Evolutionary conservation across 2,797 vertebrate genomes (phyloP).

Genomic region (Petrocephalus sullivani): DNA sequence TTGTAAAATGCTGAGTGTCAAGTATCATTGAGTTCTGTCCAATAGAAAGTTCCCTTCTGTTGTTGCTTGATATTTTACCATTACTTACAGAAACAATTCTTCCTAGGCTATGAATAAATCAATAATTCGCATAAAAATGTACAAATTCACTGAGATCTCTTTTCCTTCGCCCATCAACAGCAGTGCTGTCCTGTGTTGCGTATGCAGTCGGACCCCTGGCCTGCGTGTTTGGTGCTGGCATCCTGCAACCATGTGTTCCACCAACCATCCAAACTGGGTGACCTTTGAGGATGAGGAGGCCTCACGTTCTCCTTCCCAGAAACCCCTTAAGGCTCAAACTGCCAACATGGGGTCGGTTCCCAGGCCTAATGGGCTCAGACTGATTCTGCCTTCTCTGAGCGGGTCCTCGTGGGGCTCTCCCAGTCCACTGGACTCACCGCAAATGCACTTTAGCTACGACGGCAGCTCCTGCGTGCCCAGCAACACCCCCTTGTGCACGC

Average conservation of each 20-base stretch:
- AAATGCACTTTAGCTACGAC: constrained; percentile 65
- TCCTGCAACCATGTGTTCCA: constrained; percentile 76
- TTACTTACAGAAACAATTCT: background rate
- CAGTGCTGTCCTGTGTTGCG: background rate
- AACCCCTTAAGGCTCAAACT: constrained; percentile 49
- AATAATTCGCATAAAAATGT: background rate
- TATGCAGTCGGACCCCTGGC: background rate
- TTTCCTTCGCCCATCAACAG: background rate
- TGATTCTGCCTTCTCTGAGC: constrained; percentile 68
- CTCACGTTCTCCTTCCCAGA: constrained; percentile 69
- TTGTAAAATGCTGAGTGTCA: background rate
- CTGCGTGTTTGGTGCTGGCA: background rate
- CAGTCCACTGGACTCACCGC: constrained; percentile 74
- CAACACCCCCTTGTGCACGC: constrained; percentile 83
- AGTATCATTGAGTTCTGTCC: background rate
- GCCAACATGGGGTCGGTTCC: constrained; percentile 62
- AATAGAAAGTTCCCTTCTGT: background rate
- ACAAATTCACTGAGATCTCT: background rate
- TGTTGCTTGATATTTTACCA: background rate
- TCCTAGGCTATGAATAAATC: background rate
- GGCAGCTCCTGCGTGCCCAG: constrained; percentile 77
- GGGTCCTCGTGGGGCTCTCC: constrained; percentile 68
- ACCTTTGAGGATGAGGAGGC: constrained; percentile 90
- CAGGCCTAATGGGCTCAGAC: constrained; percentile 81
- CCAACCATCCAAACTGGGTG: constrained; percentile 90